These are phyloP conservation scores for Sinocyclocheilus anshuiensis DNA, from an alignment of 2,113 vertebrate species.

Conservation along the genomic window DNA sequence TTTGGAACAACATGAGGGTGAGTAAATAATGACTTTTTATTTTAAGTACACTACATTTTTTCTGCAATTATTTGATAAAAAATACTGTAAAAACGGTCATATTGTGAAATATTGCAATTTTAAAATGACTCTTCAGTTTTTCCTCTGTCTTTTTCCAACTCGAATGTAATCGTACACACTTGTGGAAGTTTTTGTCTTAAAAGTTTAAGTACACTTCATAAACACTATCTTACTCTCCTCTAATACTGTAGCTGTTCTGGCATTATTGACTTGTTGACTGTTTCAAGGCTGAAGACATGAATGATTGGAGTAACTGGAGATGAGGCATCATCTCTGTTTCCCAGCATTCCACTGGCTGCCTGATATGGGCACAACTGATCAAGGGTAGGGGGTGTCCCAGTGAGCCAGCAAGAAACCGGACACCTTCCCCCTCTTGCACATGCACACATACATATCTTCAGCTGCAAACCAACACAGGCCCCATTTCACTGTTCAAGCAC, in stretches of 20 bases:
- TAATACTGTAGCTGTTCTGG: neutral
- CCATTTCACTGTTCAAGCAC: neutral
- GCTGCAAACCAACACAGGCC: constrained; percentile 16
- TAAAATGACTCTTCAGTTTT: no score
- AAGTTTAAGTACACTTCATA: neutral
- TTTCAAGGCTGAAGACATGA: constrained; percentile 27
- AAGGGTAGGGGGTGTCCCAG: constrained; percentile 34
- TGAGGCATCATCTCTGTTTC: constrained; percentile 62
- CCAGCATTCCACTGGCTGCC: constrained; percentile 68
- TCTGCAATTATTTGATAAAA: no score
- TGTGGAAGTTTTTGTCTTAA: neutral
- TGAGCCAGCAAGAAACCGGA: constrained; percentile 65
- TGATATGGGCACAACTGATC: constrained; percentile 62
- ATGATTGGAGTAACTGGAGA: constrained; percentile 68
- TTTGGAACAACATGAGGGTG: neutral
- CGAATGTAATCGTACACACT: neutral
- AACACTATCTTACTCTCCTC: neutral
- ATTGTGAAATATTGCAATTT: neutral
- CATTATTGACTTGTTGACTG: constrained; percentile 12
- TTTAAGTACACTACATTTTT: no score
- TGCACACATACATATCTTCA: neutral
- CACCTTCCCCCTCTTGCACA: constrained; percentile 32
- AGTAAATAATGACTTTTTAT: neutral
- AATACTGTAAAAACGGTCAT: no score
- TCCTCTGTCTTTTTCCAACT: neutral